These are phyloP conservation scores for Butastur rufipennis DNA, from an alignment of 2,113 vertebrate genomes.

Conservation along the genomic window DNA sequence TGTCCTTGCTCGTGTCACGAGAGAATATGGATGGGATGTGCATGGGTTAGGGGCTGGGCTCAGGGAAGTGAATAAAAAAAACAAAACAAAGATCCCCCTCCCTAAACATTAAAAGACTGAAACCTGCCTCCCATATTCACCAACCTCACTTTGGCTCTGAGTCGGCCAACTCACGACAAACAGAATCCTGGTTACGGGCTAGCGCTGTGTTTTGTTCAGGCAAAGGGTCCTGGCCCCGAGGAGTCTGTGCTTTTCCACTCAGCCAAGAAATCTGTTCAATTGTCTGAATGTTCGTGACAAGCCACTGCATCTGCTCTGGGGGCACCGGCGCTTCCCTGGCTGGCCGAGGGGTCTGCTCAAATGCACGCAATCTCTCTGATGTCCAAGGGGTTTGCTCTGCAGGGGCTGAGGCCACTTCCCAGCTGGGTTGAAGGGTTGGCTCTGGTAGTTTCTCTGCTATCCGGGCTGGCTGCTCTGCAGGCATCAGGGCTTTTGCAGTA, in stretches of 20 bases:
- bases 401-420: conserved; percentile 57
- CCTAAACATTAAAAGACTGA: conserved; percentile 67
- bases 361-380: conserved; percentile 68
- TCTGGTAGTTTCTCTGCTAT: conserved; percentile 70
- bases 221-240: conserved; percentile 74
- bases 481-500: conserved; percentile 51
- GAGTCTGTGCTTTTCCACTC: conserved; percentile 70
- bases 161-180: conserved; percentile 73
- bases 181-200: conserved; percentile 74
- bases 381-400: conserved; percentile 74
- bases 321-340: conserved; percentile 66
- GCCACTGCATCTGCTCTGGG: conserved; percentile 61
- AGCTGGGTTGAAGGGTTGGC: conserved; percentile 54
- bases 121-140: conserved; percentile 71
- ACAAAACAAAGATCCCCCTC: conserved; percentile 56
- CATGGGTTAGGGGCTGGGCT: conserved; percentile 52
- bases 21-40: conserved; percentile 67
- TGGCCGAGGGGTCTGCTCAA: conserved; percentile 73
- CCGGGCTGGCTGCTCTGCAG: conserved; percentile 65
- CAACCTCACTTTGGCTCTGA: conserved; percentile 76
- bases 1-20: conserved; percentile 61
- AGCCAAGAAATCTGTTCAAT: conserved; percentile 76
- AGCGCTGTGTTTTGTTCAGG: conserved; percentile 74
- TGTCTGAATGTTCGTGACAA: conserved; percentile 69
- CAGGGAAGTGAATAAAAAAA: conserved; percentile 57